phyloP scores from a whole-genome alignment of 2,888 invertebrate species.

The Orthosia incerta region DNA sequence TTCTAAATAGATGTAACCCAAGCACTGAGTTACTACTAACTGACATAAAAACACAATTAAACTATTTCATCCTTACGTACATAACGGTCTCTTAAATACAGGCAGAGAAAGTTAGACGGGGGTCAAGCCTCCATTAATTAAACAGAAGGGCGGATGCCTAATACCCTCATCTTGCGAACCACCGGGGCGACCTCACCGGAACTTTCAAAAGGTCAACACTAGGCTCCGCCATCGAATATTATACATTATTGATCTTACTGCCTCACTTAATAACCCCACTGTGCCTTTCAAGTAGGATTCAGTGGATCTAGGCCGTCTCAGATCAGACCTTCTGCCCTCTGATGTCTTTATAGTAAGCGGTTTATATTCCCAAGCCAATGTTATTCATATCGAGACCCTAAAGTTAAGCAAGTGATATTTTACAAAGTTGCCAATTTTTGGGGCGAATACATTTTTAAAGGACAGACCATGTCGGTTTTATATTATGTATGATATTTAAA shows the following conservation, averaged over 20 bases:
- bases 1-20: conserved; percentile 18
- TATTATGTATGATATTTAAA: conserved; percentile 35
- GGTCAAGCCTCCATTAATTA: conserved; percentile 85
- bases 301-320: conserved; percentile 33
- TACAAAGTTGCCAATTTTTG: conserved; percentile 45
- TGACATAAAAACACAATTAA: conserved; percentile 60
- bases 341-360: conserved; percentile 46
- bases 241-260: conserved; percentile 69
- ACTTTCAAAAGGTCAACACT: conserved; percentile 73
- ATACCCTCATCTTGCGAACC: conserved; percentile 71
- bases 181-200: conserved; percentile 69
- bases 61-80: conserved; percentile 55
- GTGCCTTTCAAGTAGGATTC: conserved; percentile 43
- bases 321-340: conserved; percentile 40
- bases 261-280: conserved; percentile 53
- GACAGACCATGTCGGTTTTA: conserved; percentile 23
- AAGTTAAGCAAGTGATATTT: conserved; percentile 40
- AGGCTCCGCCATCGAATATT: conserved; percentile 64
- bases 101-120: conserved; percentile 75
- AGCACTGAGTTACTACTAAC: conserved; percentile 25
- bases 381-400: conserved; percentile 47
- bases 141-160: conserved; percentile 73
- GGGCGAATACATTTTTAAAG: conserved; percentile 33
- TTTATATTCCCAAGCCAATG: conserved; percentile 49
- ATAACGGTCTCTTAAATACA: conserved; percentile 65